phyloP scores from a whole-genome alignment of 2,888 invertebrate species.

The Andrena hattorfiana region DNA sequence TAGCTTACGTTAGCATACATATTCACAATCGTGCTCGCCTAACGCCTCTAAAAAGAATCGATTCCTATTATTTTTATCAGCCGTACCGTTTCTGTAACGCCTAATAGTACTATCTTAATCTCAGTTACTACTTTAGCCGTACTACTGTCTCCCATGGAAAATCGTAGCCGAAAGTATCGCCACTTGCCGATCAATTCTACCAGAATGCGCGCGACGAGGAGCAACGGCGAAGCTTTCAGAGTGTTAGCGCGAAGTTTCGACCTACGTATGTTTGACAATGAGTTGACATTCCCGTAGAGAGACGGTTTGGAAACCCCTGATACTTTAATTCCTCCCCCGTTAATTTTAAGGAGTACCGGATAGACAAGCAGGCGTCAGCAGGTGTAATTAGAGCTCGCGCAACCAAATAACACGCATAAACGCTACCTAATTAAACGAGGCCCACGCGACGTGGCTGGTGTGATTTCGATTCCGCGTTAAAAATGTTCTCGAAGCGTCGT shows the following conservation, averaged over 20 bases:
- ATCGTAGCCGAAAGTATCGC: neutral
- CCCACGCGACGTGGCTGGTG: neutral
- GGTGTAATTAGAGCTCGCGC: constrained; percentile 43
- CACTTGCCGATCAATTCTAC: constrained; percentile 8
- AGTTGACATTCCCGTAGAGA: constrained; percentile 63
- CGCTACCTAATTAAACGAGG: constrained; percentile 58
- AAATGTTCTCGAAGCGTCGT: constrained; percentile 20
- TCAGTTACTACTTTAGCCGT: constrained; percentile 40
- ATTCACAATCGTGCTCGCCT: constrained; percentile 54
- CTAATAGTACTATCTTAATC: constrained; percentile 52
- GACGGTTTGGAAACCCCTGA: constrained; percentile 36
- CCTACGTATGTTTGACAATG: constrained; percentile 25
- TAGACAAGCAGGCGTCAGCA: constrained; percentile 36
- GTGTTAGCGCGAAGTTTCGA: constrained; percentile 11
- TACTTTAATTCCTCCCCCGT: constrained; percentile 38
- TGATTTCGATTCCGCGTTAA: constrained; percentile 20
- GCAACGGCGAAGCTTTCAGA: neutral
- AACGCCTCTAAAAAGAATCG: constrained; percentile 39
- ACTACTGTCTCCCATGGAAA: constrained; percentile 41
- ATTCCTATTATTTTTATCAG: constrained; percentile 72
- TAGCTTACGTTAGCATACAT: constrained; percentile 53
- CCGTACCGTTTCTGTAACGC: constrained; percentile 51
- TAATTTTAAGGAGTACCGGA: constrained; percentile 47
- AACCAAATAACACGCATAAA: constrained; percentile 66
- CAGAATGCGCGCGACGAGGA: neutral